Conservation (phyloP, 2,113 vertebrate genomes). For the Tauraco erythrolophus region DNA sequence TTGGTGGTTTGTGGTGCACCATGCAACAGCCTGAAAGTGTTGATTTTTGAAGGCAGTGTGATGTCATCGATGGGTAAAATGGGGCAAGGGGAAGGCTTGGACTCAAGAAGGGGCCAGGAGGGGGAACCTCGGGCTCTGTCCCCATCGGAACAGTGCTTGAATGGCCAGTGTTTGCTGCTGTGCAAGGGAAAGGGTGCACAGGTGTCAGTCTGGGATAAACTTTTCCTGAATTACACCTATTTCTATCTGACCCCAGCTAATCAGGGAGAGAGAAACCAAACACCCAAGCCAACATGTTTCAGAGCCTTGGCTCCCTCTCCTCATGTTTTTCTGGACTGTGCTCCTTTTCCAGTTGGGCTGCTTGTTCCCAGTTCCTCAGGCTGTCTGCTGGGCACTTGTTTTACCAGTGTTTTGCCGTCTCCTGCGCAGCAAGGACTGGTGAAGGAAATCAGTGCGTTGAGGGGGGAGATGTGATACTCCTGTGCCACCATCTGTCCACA, state of each 20-base stretch:
- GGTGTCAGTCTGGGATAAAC: background rate
- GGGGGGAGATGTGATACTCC: no score
- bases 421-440: background rate
- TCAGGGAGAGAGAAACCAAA: background rate
- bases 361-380: background rate
- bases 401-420: accelerated
- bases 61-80: accelerated
- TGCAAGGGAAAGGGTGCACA: background rate
- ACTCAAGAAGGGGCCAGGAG: background rate
- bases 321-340: background rate
- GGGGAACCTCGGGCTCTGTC: background rate
- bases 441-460: background rate
- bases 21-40: background rate
- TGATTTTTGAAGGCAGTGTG: accelerated
- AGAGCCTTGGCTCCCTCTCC: background rate
- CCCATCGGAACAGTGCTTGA: background rate
- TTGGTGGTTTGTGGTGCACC: background rate
- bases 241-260: background rate
- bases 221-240: background rate
- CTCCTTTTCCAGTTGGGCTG: background rate
- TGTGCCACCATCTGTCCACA: background rate
- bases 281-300: accelerated
- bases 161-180: accelerated
- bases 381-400: background rate
- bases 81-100: background rate